These are phyloP conservation scores for Andricus grossulariae DNA, from an alignment of 1,140 invertebrate genomes.

Conservation along the genomic window DNA sequence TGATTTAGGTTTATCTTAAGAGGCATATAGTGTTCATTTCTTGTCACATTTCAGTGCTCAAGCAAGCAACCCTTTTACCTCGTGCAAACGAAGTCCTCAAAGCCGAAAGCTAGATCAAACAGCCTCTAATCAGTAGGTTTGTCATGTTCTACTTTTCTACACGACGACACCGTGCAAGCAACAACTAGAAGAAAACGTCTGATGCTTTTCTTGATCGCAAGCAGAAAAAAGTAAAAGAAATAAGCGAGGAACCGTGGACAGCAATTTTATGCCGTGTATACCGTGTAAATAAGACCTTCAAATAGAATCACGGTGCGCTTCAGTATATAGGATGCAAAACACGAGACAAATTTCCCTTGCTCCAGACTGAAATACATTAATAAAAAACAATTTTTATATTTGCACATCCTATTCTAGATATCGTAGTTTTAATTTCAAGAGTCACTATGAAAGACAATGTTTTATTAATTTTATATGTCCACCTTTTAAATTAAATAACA, in stretches of 20 bases:
- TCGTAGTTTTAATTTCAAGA: background rate
- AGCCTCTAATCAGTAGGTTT: slow-evolving; percentile 60
- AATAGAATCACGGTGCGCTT: slow-evolving; percentile 49
- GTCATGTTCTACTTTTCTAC: slow-evolving; percentile 54
- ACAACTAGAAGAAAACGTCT: slow-evolving; percentile 28
- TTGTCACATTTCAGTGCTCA: slow-evolving; percentile 19
- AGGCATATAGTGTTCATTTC: background rate
- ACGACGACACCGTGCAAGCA: slow-evolving; percentile 30
- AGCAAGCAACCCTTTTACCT: slow-evolving; percentile 28
- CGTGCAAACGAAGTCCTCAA: slow-evolving; percentile 31
- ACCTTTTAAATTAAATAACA: no score
- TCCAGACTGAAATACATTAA: slow-evolving; percentile 25
- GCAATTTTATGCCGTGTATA: slow-evolving; percentile 39
- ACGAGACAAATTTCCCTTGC: slow-evolving; percentile 18
- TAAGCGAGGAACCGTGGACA: slow-evolving; percentile 16
- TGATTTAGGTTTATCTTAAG: no score
- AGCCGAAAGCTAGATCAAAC: slow-evolving; percentile 54
- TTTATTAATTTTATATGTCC: no score
- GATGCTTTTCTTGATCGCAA: slow-evolving; percentile 28
- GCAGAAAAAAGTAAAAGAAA: slow-evolving; percentile 40
- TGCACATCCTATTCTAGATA: slow-evolving; percentile 18
- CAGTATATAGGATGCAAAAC: slow-evolving; percentile 32
- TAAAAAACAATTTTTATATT: slow-evolving; percentile 24
- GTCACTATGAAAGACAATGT: slow-evolving; percentile 35
- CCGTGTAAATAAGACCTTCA: slow-evolving; percentile 52